Evolutionary conservation across 2,797 vertebrate genomes (phyloP).

Genomic region (Typhlichthys subterraneus): DNA sequence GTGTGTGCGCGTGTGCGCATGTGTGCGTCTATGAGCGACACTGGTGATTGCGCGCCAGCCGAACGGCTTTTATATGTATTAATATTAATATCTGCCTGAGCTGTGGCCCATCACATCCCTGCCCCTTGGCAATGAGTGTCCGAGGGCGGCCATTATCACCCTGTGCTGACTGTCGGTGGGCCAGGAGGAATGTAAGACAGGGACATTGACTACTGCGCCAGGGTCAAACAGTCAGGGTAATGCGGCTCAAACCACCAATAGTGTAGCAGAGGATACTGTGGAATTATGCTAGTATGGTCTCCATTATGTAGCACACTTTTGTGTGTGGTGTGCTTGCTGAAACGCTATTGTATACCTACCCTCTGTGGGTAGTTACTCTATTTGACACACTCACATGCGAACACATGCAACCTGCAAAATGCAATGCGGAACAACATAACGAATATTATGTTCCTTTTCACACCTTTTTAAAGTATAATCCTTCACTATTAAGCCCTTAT

Average conservation of each 20-base stretch:
- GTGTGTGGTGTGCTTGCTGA: conserved; percentile 24
- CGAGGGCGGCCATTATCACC: conserved; percentile 77
- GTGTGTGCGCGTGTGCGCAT: conserved; percentile 39
- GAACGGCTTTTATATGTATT: conserved; percentile 81
- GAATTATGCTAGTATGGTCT: conserved; percentile 31
- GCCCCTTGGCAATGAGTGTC: conserved; percentile 74
- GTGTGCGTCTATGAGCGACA: conserved; percentile 44
- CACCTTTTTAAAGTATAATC: conserved; percentile 43
- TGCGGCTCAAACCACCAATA: conserved; percentile 58
- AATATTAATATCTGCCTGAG: conserved; percentile 83
- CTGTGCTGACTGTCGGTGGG: conserved; percentile 63
- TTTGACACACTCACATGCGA: neutral
- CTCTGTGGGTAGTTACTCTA: neutral
- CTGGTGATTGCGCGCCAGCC: conserved; percentile 75
- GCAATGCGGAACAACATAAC: conserved; percentile 5
- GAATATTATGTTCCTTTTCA: conserved; percentile 41
- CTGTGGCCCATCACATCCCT: conserved; percentile 69
- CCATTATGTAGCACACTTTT: conserved; percentile 40
- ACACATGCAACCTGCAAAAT: conserved; percentile 1
- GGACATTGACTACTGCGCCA: conserved; percentile 37
- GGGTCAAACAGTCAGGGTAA: conserved; percentile 75
- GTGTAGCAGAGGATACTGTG: conserved; percentile 30
- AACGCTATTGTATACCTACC: conserved; percentile 20
- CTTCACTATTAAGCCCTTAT: conserved; percentile 50
- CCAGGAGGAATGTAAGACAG: conserved; percentile 59